Evolutionary conservation across 2,888 invertebrate species (phyloP), one percentile per base, ranked within the genome.

Genomic region (Nebria salina): DNA sequence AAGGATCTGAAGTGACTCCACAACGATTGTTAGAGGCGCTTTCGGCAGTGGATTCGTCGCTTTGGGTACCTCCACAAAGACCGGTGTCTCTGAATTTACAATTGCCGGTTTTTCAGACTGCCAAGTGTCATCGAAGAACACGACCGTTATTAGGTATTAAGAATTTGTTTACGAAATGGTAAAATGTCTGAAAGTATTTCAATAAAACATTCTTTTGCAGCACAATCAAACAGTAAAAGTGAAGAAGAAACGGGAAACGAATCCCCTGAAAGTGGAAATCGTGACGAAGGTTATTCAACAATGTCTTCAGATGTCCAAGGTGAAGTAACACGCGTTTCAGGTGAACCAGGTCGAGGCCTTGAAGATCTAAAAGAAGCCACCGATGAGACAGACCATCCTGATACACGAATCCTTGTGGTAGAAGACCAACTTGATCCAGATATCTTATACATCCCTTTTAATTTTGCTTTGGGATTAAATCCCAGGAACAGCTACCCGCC

Each of bases 261-360:
- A 87, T 94, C 94, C 82, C 94, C 94, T 0, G 94, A 94, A 86
- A 94, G 94, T 85, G 94, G 94, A 68, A 94, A 94, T 84, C 92
- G 94, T 84, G 95, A 95, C 89, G 95, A 95, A 87, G 95, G 95
- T 20, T 95, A 95, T 88, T 95, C 95, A 82, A 95, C 95, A 4
- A 95, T 95, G 95, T 95, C 95, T 11, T 94, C 94, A 83, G 95
- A 95, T 86, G 94, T 95, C 0, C 95, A 95, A 87, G 93, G 93
- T 0, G 94, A 94, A 85, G 93, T 93, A 1, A 92, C 92, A 0
- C 86, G 90, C 65, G 86, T 86, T 54, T 91, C 91, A 72, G 89
- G 89, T 77, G 92, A 92, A 82, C 90, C 91, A 83, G 90, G 91
- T 83, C 87, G 93, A 82, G 92, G 92, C 8, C 87, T 94, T 8